Percentiles rank a stretch among this genome's conserved stretches.
These are phyloP conservation scores for Mungos mungo DNA, from an alignment of 2,113 vertebrate species.

Conservation along the genomic window DNA sequence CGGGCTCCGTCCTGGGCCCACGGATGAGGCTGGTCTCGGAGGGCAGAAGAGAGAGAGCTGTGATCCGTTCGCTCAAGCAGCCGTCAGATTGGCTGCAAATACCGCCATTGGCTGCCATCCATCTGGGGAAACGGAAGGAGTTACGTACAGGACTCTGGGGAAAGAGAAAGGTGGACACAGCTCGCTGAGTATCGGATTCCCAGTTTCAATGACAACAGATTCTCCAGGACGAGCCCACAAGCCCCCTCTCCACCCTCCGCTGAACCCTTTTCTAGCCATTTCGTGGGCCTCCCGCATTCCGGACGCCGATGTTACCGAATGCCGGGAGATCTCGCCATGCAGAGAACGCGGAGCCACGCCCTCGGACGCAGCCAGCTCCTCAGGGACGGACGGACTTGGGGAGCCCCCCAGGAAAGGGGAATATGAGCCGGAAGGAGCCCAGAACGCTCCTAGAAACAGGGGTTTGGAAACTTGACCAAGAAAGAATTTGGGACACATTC, in stretches of 20 bases:
- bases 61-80: not conserved
- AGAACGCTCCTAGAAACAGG: rapidly evolving
- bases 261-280: not conserved
- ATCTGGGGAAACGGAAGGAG: not conserved
- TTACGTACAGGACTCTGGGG: not conserved
- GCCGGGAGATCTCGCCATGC: rapidly evolving
- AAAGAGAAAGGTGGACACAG: rapidly evolving
- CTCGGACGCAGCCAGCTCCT: not conserved
- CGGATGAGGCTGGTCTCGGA: not conserved
- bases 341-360: not conserved
- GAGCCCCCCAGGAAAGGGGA: not conserved
- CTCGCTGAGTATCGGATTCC: rapidly evolving
- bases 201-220: not conserved
- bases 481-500: not conserved
- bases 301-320: not conserved
- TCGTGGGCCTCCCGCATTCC: no score
- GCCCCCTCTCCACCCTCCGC: not conserved
- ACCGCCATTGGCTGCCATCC: not conserved
- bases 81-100: not conserved
- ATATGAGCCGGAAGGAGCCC: rapidly evolving
- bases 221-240: not conserved
- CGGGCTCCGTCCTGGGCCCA: not conserved
- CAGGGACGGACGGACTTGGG: not conserved
- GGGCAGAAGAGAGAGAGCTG: not conserved
- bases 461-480: no score